A percentile compares a stretch with the other conserved stretches of the same genome.
phyloP scores from a whole-genome alignment of 1,140 invertebrate genomes.

The Drosophila erecta region DNA sequence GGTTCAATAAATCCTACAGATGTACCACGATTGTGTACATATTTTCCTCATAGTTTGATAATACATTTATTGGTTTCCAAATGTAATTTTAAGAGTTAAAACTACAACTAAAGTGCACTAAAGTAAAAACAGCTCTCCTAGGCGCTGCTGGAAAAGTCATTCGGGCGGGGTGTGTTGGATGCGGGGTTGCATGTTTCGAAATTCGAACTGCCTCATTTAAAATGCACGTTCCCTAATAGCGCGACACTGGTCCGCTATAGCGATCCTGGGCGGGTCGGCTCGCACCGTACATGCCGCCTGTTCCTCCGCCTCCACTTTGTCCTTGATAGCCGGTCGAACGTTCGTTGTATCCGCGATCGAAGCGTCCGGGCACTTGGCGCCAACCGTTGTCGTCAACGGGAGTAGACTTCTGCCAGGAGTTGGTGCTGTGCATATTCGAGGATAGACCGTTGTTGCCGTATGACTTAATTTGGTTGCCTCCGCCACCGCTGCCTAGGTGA shows the following conservation, averaged over 20 bases:
- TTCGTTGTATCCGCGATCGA: slow-evolving; percentile 82
- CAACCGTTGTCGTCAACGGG: slow-evolving; percentile 71
- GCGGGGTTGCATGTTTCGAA: neutral
- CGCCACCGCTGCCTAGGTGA: slow-evolving; percentile 53
- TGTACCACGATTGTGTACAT: neutral
- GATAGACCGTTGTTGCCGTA: slow-evolving; percentile 76
- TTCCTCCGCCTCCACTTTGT: slow-evolving; percentile 44
- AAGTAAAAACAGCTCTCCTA: slow-evolving; percentile 47
- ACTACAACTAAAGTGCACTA: slow-evolving; percentile 64
- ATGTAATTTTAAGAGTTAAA: slow-evolving; percentile 63
- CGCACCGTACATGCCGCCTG: slow-evolving; percentile 68
- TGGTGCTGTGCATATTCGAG: slow-evolving; percentile 69
- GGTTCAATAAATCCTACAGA: neutral
- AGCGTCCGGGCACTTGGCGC: slow-evolving; percentile 70
- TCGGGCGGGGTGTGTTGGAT: slow-evolving; percentile 19
- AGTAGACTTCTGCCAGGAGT: slow-evolving; percentile 74
- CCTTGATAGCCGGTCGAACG: slow-evolving; percentile 74
- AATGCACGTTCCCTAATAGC: slow-evolving; percentile 59
- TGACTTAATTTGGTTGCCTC: slow-evolving; percentile 57
- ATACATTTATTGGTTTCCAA: slow-evolving; percentile 57
- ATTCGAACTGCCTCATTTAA: slow-evolving; percentile 29
- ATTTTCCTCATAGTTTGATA: slow-evolving; percentile 19
- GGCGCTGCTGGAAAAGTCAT: slow-evolving; percentile 42
- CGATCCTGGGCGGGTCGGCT: slow-evolving; percentile 70
- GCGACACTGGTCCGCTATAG: slow-evolving; percentile 69